A percentile compares a stretch with the other conserved stretches of the same genome.
phyloP scores from a whole-genome alignment of 2,797 vertebrate genomes.

The Protonibea diacanthus region DNA sequence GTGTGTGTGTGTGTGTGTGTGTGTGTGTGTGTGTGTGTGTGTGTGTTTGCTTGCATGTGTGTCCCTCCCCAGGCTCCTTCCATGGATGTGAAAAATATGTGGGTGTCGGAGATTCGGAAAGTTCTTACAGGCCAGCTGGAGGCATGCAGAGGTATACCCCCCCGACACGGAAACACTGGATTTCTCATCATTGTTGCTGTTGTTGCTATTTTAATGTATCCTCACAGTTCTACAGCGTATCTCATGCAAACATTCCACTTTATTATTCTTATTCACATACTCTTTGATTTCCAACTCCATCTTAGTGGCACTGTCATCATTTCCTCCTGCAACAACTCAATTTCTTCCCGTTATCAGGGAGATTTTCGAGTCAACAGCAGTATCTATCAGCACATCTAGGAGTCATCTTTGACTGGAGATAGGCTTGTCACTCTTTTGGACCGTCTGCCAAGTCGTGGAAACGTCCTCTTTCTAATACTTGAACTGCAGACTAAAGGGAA shows the following conservation, averaged over 20 bases:
- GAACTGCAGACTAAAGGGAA: neutral
- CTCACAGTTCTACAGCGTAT: neutral
- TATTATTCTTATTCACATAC: neutral
- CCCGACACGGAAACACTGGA: neutral
- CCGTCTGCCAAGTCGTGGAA: neutral
- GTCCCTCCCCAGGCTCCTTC: conserved; percentile 88
- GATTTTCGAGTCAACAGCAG: conserved; percentile 18
- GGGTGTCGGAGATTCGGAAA: conserved; percentile 97
- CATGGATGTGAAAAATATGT: conserved; percentile 94
- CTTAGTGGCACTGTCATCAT: neutral
- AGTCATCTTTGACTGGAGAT: conserved; percentile 20
- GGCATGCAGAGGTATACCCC: conserved; percentile 92
- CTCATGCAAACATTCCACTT: too few species aligned
- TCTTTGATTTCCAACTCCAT: neutral
- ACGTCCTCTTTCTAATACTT: conserved; percentile 8
- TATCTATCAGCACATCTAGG: conserved; percentile 40
- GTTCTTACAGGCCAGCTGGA: conserved; percentile 93
- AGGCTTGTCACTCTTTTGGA: conserved; percentile 7
- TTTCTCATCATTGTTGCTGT: neutral
- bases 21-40: conserved; percentile 20
- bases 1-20: conserved; percentile 20
- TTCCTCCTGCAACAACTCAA: conserved; percentile 12
- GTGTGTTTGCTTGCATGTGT: conserved; percentile 27
- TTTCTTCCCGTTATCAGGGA: conserved; percentile 2
- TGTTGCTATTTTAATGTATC: neutral